Evolutionary conservation across 2,888 invertebrate genomes (phyloP).

Genomic region (Leptinotarsa rubiginosa): DNA sequence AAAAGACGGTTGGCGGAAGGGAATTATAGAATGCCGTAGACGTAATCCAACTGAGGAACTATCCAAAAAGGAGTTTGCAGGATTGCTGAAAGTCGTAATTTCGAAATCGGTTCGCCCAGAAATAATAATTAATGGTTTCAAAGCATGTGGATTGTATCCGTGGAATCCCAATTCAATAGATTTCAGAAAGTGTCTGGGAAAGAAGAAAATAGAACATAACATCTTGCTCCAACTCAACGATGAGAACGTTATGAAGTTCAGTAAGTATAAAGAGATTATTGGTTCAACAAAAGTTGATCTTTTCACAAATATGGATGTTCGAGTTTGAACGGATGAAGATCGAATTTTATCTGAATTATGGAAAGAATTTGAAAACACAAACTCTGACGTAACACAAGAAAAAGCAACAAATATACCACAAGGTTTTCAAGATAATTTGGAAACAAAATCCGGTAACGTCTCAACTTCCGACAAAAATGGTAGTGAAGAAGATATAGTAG

Average conservation of each 20-base stretch:
- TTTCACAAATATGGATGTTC: conserved; percentile 10
- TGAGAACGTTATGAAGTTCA: conserved; percentile 25
- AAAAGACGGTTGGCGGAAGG: conserved; percentile 50
- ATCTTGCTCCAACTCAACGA: conserved; percentile 13
- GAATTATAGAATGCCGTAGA: conserved; percentile 55
- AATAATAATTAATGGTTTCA: conserved; percentile 31
- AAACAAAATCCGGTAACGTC: neutral
- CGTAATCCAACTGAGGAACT: conserved; percentile 40
- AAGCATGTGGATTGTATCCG: conserved; percentile 42
- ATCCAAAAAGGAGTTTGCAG: conserved; percentile 11
- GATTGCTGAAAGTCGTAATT: conserved; percentile 24
- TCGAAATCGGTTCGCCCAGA: conserved; percentile 26
- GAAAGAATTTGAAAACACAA: neutral
- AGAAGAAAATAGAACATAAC: conserved; percentile 25
- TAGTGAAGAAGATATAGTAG: neutral
- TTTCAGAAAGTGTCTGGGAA: conserved; percentile 38
- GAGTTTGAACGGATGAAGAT: conserved; percentile 4
- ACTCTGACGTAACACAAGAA: conserved; percentile 12
- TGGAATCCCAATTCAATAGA: conserved; percentile 38
- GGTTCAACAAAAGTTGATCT: conserved; percentile 23
- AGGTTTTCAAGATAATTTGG: neutral
- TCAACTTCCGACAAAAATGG: neutral
- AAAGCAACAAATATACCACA: neutral
- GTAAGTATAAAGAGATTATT: conserved; percentile 35
- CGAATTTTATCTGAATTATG: neutral